Evolutionary conservation across 2,888 invertebrate genomes (phyloP).

Genomic region (Galeruca laticollis): DNA sequence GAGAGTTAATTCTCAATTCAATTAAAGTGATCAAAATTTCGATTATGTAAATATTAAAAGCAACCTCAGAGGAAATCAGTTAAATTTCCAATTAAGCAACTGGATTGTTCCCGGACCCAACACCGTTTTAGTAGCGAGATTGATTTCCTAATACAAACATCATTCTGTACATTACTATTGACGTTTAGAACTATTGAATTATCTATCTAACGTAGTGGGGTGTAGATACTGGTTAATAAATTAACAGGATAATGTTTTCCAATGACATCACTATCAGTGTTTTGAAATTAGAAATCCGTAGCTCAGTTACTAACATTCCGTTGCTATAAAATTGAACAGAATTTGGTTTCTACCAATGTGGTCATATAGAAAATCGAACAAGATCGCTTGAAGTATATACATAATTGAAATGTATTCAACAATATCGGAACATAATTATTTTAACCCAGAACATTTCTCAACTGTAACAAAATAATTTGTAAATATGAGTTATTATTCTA

Average conservation of each 20-base stretch:
- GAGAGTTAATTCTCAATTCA: background rate
- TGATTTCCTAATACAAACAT: constrained; percentile 29
- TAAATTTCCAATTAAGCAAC: constrained; percentile 22
- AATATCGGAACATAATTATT: too few species aligned
- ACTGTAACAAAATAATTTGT: too few species aligned
- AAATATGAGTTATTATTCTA: too few species aligned
- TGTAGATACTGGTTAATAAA: constrained; percentile 35
- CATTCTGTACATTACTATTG: constrained; percentile 31
- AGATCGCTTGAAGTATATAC: too few species aligned
- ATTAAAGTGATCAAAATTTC: background rate
- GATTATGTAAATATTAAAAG: constrained; percentile 15
- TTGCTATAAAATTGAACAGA: background rate
- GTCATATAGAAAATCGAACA: too few species aligned
- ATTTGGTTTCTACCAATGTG: background rate
- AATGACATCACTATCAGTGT: constrained; percentile 22
- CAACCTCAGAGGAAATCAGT: background rate
- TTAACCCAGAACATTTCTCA: too few species aligned
- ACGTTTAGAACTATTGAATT: constrained; percentile 30
- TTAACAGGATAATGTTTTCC: constrained; percentile 32
- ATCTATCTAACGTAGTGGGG: constrained; percentile 35
- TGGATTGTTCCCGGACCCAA: constrained; percentile 22
- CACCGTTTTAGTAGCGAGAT: constrained; percentile 10
- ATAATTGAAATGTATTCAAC: too few species aligned
- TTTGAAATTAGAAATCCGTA: constrained; percentile 2
- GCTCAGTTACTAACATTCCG: background rate